Conservation (phyloP, 2,113 vertebrate genomes). For the Xenopus borealis region DNA sequence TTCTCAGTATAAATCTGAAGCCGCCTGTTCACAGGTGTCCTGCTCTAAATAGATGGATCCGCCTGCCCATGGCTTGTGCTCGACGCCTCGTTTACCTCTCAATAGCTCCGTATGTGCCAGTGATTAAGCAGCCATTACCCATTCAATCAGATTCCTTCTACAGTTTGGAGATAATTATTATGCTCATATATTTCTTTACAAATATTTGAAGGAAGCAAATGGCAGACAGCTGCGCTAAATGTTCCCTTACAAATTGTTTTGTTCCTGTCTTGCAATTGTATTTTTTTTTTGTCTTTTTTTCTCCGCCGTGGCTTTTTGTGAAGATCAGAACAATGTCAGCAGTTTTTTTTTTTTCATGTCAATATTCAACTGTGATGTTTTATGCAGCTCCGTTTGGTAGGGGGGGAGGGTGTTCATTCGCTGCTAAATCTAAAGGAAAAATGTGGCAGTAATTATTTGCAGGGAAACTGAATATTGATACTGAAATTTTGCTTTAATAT, state of each 20-base stretch:
- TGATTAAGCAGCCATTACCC: slow-evolving; percentile 12
- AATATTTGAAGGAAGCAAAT: slow-evolving; percentile 22
- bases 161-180: neutral
- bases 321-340: slow-evolving; percentile 16
- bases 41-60: neutral
- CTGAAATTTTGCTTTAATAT: too few relatives aligned
- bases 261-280: neutral
- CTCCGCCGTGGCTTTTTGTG: neutral
- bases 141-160: neutral
- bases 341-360: neutral
- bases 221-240: neutral
- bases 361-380: slow-evolving; percentile 5
- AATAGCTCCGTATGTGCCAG: slow-evolving; percentile 8
- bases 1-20: slow-evolving; percentile 32
- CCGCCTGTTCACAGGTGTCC: slow-evolving; percentile 31
- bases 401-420: neutral
- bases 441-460: too few relatives aligned
- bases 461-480: too few relatives aligned
- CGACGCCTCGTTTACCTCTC: slow-evolving; percentile 32
- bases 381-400: neutral
- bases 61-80: neutral
- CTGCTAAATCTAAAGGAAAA: neutral
- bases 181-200: slow-evolving; percentile 32
- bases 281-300: slow-evolving; percentile 8
- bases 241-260: neutral